These are phyloP conservation scores for Fringilla coelebs DNA, from an alignment of 2,797 vertebrate genomes.

Conservation along the genomic window DNA sequence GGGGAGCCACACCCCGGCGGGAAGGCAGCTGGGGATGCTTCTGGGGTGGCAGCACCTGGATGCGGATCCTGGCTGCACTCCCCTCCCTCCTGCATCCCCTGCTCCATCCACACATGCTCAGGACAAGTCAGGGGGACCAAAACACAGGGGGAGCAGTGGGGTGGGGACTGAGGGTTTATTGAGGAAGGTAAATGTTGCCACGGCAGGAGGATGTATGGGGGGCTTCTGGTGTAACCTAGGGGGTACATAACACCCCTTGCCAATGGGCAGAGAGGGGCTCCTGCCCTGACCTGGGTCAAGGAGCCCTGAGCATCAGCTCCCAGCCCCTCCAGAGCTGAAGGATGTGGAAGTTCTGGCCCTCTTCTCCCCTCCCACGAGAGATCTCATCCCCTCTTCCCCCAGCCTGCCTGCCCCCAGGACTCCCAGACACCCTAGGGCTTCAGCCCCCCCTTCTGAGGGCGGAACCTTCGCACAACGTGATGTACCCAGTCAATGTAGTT, in stretches of 20 bases:
- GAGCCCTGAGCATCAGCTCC: neutral
- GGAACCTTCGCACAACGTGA: rapidly evolving
- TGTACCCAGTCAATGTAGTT: conserved; percentile 71
- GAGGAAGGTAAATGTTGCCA: neutral
- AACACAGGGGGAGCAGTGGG: rapidly evolving
- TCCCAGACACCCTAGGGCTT: neutral
- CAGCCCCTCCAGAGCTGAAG: neutral
- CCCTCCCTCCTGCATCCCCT: neutral
- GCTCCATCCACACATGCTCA: neutral
- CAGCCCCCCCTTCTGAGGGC: rapidly evolving
- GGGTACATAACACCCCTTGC: rapidly evolving
- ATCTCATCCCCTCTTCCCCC: rapidly evolving
- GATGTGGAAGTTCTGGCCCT: no score
- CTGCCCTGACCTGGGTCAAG: neutral
- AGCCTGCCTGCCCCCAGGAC: rapidly evolving
- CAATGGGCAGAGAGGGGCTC: neutral
- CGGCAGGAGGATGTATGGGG: rapidly evolving
- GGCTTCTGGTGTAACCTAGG: neutral
- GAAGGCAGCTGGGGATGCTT: neutral
- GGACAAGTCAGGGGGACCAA: neutral
- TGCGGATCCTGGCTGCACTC: rapidly evolving
- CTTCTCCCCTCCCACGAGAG: neutral
- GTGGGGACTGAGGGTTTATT: neutral
- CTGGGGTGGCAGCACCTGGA: neutral
- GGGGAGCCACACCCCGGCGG: neutral